These are phyloP conservation scores for Lissocephala sabroskyi DNA, from an alignment of 2,888 invertebrate genomes.

Conservation along the genomic window DNA sequence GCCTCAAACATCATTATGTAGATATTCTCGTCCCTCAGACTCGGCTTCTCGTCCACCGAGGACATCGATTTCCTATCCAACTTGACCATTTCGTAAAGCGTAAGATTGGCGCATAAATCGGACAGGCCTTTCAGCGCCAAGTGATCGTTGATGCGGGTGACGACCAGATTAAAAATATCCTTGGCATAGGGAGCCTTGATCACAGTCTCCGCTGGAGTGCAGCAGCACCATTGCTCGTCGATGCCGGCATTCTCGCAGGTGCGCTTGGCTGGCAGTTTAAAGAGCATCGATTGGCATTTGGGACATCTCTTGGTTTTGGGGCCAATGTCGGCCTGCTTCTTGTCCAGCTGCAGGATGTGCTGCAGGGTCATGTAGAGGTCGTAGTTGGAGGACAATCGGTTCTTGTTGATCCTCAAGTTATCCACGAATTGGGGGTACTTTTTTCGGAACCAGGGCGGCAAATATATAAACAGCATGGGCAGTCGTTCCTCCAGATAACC, in stretches of 20 bases:
- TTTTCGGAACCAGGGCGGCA: conserved; percentile 77
- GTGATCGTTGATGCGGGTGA: conserved; percentile 19
- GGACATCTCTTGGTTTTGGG: conserved; percentile 75
- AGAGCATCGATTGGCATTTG: conserved; percentile 78
- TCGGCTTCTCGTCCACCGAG: background rate
- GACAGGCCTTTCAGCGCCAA: conserved; percentile 1
- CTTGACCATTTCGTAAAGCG: background rate
- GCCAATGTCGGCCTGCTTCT: conserved; percentile 22
- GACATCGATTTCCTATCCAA: conserved; percentile 10
- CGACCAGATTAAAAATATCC: conserved; percentile 5
- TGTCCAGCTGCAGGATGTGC: conserved; percentile 75
- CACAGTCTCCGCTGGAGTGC: conserved; percentile 72
- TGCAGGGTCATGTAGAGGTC: conserved; percentile 81
- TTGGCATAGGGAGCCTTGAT: background rate
- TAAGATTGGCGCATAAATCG: conserved; percentile 10
- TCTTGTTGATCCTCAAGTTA: conserved; percentile 76
- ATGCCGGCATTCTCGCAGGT: conserved; percentile 39
- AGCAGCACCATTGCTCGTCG: conserved; percentile 38
- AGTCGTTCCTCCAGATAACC: conserved; percentile 84
- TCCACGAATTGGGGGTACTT: conserved; percentile 74
- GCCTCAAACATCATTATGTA: conserved; percentile 13
- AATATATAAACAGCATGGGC: conserved; percentile 80
- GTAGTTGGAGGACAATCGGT: conserved; percentile 80
- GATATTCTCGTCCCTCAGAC: conserved; percentile 4
- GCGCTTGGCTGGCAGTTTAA: conserved; percentile 70